These are phyloP conservation scores for Heliopora coerulea DNA, from an alignment of 92 coral and sea anemone genomes.

Conservation along the genomic window DNA sequence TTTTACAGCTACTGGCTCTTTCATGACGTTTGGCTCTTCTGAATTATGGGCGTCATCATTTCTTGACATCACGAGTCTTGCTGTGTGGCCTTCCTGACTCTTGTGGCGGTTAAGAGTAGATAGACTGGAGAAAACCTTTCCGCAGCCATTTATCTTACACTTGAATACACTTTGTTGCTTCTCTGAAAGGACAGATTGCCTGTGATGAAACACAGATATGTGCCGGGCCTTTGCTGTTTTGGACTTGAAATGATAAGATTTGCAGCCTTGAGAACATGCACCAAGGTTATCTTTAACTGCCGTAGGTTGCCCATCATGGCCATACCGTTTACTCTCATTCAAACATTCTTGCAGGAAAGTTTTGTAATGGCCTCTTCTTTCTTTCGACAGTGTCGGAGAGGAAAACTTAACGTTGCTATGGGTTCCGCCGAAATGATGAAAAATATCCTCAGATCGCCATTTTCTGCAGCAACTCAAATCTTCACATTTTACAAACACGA, in stretches of 20 bases:
- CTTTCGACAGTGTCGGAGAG: constrained; percentile 44
- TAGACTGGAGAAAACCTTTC: no score
- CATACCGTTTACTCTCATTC: constrained; percentile 2
- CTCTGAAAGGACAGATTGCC: no score
- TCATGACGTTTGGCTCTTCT: no score
- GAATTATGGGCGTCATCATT: no score
- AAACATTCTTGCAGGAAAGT: constrained; percentile 51
- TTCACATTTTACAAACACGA: constrained; percentile 49
- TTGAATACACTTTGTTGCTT: no score
- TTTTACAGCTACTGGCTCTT: no score
- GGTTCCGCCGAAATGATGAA: not conserved
- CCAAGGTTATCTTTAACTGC: constrained; percentile 16
- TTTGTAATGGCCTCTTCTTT: constrained; percentile 44
- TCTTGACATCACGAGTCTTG: no score
- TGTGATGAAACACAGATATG: constrained; percentile 29
- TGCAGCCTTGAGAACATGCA: constrained; percentile 33
- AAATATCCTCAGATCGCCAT: constrained; percentile 40
- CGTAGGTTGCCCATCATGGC: not conserved
- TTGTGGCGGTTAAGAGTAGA: no score
- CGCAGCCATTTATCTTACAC: no score
- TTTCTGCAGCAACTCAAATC: constrained; percentile 47
- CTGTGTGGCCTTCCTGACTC: no score
- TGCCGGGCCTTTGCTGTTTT: constrained; percentile 10
- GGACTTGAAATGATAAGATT: constrained; percentile 34
- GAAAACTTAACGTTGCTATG: no score